Evolutionary conservation across 2,113 vertebrate species (phyloP), one percentile per base, ranked within the genome.

Genomic region (Silurus asotus): DNA sequence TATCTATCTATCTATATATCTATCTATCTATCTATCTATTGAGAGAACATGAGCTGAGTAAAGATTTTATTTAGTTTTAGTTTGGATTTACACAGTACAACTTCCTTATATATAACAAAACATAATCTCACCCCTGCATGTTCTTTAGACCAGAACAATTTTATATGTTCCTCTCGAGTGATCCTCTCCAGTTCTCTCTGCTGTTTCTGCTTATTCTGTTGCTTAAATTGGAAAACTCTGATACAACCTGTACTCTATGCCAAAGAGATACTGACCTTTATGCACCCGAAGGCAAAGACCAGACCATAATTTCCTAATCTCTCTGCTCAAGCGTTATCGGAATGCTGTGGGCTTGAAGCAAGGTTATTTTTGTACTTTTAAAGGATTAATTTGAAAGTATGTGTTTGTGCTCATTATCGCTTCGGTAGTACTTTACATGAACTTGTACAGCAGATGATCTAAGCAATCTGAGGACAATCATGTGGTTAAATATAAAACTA

Each of bases 201-300:
- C 37, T 72, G 45, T 67, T 81, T 81, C 55, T 72, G 84, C 37
- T 37, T 37, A 37, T 20, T 81, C 20, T 72, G 37, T 37, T 59
- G 13, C 65, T 86, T 58, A 58, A 45, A 70, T 83, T 61, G 72
- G 74, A 65, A 64, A 61, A 49, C n/a, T 55, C 23, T 65, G 80
- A 65, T 65, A 81, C 65, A 51, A 65, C 37, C 19, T 64, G 23
- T 51, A 64, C 37, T 49, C 79, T 23, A 15, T 65, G 23, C 80
- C 59, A 82, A 76, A 64, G 15, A 59, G 65, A 80, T 72, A 72
- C 77, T 86, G 77, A 86, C 65, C 77, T 81, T 86, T 19, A 23
- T 53, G 6, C 79, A 49, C 58, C 45, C 37, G 23, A 25, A 82
- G 45, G 61, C 61, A 25, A 61, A 70, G 67, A n/a, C 23, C 17